A percentile compares a stretch with the other conserved stretches of the same genome.
Evolutionary conservation across 2,888 invertebrate genomes (phyloP).

Genomic region (Latrodectus elegans): DNA sequence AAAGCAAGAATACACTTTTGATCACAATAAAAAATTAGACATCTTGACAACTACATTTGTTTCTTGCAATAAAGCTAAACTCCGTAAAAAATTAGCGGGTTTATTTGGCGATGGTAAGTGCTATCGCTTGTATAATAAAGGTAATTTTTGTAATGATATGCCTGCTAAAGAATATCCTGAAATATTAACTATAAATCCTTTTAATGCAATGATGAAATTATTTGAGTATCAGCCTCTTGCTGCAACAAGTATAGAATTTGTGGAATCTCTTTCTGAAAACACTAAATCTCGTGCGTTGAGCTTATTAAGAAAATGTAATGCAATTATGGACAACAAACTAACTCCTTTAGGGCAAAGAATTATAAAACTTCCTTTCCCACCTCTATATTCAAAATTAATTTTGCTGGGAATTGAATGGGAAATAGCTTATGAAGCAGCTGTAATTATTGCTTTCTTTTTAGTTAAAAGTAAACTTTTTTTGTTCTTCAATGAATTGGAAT

Average conservation of each 20-base stretch:
- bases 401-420: conserved; percentile 48
- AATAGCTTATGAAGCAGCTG: conserved; percentile 43
- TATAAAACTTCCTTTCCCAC: conserved; percentile 39
- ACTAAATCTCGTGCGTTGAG: conserved; percentile 27
- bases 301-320: conserved; percentile 24
- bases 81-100: conserved; percentile 44
- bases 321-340: conserved; percentile 30
- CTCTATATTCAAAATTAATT: conserved; percentile 47
- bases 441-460: conserved; percentile 51
- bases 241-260: conserved; percentile 26
- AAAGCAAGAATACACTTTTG: conserved; percentile 33
- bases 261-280: conserved; percentile 34
- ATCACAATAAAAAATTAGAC: conserved; percentile 48
- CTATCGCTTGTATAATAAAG: conserved; percentile 50
- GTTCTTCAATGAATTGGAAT: neutral
- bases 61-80: conserved; percentile 29
- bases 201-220: conserved; percentile 47
- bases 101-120: conserved; percentile 29
- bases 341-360: conserved; percentile 50
- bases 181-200: conserved; percentile 43
- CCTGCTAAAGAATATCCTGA: conserved; percentile 41
- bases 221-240: conserved; percentile 27
- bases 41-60: conserved; percentile 35
- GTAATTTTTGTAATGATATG: conserved; percentile 52
- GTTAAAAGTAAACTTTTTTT: conserved; percentile 28